Base-by-base conservation (phyloP, 2,113 vertebrate species). In the Sceloporus undulatus region DNA sequence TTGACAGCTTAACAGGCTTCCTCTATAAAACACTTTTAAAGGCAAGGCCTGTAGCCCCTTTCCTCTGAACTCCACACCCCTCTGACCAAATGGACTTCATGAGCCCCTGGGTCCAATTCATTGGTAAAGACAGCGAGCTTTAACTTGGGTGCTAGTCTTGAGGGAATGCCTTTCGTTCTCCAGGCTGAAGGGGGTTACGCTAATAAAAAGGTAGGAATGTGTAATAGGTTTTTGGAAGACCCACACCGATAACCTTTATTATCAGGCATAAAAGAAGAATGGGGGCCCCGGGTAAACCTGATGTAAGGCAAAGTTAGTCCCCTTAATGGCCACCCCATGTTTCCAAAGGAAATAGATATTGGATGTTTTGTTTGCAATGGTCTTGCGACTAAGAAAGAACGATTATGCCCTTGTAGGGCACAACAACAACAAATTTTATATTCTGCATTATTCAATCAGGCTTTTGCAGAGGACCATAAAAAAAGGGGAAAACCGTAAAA, bases 191-290 rank as follows among this genome's bases (percentile, higher is more conserved):
- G 68, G 77, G 88, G 91, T 96, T 96, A 96, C 96, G 95, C 94
- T 94, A 95, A 96, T 96, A 97, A 48, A 97, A 75, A 95, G 86
- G 85, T 83, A 96, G 94, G 96, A 96, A 96, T 96, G 95, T 96
- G 92, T 95, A 94, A 96, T 94, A 95, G 93, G 91, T 89, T 92
- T n/a, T n/a, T n/a, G n/a, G 93, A 90, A 96, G 96, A 97, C n/a
- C 96, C 96, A 97, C 95, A 97, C 96, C 95, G 96, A 93, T 93
- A 92, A 38, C 94, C 90, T 96, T 97, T 96, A 96, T 93, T 96
- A 92, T 91, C 87, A 93, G 94, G 79, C 85, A 95, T 96, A 93
- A 92, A 95, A 95, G 94, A 92, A 93, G 93, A 85, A 52, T 74
- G 79, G n/a, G n/a, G n/a, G n/a, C n/a, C n/a, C n/a, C 87, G 82